These are phyloP conservation scores for Mamestra brassicae DNA, from an alignment of 2,888 invertebrate species.

Conservation along the genomic window DNA sequence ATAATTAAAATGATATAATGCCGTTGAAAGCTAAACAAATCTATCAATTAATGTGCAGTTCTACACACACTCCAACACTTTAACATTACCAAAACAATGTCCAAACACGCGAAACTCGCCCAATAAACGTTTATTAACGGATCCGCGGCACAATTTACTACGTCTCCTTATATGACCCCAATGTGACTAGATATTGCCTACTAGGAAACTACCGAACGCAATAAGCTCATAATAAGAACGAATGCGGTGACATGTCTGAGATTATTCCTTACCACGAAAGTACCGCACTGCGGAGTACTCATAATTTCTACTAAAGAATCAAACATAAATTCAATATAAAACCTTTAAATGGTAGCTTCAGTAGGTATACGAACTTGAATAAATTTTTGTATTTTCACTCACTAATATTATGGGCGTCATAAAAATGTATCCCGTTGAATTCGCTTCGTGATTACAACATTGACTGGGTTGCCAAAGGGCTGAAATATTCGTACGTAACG, in stretches of 20 bases:
- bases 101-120: constrained; percentile 23
- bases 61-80: neutral
- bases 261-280: constrained; percentile 78
- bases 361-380: constrained; percentile 71
- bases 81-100: constrained; percentile 23
- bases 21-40: neutral
- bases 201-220: constrained; percentile 66
- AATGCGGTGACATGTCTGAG: constrained; percentile 81
- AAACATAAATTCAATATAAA: constrained; percentile 80
- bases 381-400: constrained; percentile 67
- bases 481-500: constrained; percentile 36
- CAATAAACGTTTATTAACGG: constrained; percentile 54
- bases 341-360: constrained; percentile 74
- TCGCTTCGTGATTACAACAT: constrained; percentile 57
- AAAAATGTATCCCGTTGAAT: constrained; percentile 62
- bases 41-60: no score
- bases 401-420: constrained; percentile 64
- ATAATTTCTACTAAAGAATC: constrained; percentile 80
- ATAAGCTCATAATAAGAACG: constrained; percentile 79
- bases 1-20: neutral
- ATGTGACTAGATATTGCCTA: constrained; percentile 63
- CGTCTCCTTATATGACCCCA: constrained; percentile 38
- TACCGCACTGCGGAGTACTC: constrained; percentile 83
- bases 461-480: constrained; percentile 43
- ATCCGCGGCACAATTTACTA: constrained; percentile 52